Conservation (phyloP, 2,888 invertebrate species). For the Drosophila bunnanda region DNA sequence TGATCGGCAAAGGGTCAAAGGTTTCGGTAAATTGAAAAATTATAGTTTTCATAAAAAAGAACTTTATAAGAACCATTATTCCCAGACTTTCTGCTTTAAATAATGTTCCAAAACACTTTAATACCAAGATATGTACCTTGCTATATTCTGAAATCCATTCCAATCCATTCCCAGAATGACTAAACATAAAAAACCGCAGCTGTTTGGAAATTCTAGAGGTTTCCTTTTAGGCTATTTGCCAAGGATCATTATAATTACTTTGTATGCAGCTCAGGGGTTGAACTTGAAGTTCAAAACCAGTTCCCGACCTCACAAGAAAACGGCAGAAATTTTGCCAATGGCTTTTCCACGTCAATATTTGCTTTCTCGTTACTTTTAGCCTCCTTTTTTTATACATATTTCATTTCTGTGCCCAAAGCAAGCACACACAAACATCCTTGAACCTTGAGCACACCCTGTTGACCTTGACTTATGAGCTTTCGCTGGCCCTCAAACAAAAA, state of each 20-base stretch:
- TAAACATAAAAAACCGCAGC: constrained; percentile 1
- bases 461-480: constrained; percentile 41
- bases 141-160: background rate
- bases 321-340: background rate
- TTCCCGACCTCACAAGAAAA: constrained; percentile 1
- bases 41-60: background rate
- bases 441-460: constrained; percentile 23
- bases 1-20: background rate
- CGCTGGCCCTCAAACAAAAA: constrained; percentile 5
- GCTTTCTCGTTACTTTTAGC: background rate
- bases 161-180: too few relatives aligned
- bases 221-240: background rate
- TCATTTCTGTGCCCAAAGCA: constrained; percentile 2
- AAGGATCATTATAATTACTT: constrained; percentile 16
- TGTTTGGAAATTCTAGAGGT: background rate
- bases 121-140: background rate
- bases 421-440: constrained; percentile 26
- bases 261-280: constrained; percentile 5
- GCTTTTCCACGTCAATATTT: constrained; percentile 10
- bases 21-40: background rate
- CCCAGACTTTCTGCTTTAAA: background rate
- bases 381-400: background rate
- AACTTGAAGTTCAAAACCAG: constrained; percentile 2
- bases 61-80: background rate
- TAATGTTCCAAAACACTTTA: background rate